Percentiles rank a stretch among this genome's conserved stretches.
These are phyloP conservation scores for Andrena bicolor DNA, from an alignment of 2,888 invertebrate genomes.

Conservation along the genomic window DNA sequence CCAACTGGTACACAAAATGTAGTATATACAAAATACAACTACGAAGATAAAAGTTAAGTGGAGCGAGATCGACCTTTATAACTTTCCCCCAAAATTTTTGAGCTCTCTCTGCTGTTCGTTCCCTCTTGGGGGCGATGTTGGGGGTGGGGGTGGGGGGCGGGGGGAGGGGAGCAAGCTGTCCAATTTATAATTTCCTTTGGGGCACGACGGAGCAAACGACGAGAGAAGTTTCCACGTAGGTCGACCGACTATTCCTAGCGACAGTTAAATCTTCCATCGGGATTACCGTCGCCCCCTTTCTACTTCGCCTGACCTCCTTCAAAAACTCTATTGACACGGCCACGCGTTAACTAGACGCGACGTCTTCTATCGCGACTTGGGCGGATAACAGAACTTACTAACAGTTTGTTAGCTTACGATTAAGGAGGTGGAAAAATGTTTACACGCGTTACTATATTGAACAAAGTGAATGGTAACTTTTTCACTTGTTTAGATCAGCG, in stretches of 20 bases:
- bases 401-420: neutral
- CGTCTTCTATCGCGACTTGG: neutral
- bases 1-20: too few relatives aligned
- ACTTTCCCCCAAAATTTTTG: slow-evolving; percentile 2
- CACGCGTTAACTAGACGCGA: slow-evolving; percentile 18
- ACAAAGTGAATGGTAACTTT: neutral
- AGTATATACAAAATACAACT: neutral
- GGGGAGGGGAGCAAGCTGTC: slow-evolving; percentile 51
- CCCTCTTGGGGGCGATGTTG: slow-evolving; percentile 16
- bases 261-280: slow-evolving; percentile 74
- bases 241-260: slow-evolving; percentile 64
- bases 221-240: slow-evolving; percentile 48
- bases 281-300: slow-evolving; percentile 63
- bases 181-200: slow-evolving; percentile 72
- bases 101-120: slow-evolving; percentile 20
- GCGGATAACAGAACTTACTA: neutral
- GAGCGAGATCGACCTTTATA: slow-evolving; percentile 2
- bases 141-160: neutral
- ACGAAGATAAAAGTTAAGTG: slow-evolving; percentile 3
- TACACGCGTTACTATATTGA: neutral
- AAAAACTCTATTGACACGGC: slow-evolving; percentile 58
- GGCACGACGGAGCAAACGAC: slow-evolving; percentile 47
- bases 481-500: too few relatives aligned
- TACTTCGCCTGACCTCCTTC: slow-evolving; percentile 31
- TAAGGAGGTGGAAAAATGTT: neutral